Percentiles rank a stretch among this genome's conserved stretches.
Conservation (phyloP, 2,888 invertebrate genomes). For the Dicycla oo region DNA sequence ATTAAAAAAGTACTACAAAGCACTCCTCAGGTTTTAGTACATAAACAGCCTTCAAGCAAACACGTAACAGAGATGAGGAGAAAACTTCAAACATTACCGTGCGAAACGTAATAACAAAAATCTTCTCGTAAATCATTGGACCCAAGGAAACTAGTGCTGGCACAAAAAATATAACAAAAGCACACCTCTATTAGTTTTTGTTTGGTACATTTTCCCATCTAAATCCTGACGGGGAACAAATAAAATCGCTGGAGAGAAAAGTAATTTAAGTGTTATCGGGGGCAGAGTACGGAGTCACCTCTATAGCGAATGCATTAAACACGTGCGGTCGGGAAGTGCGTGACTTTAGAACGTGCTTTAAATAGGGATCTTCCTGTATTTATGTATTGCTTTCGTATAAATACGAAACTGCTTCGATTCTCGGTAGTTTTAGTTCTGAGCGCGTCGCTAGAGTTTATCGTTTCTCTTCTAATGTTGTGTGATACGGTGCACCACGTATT, state of each 20-base stretch:
- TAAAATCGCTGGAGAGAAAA: conserved; percentile 68
- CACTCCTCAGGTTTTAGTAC: conserved; percentile 37
- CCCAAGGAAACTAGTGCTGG: conserved; percentile 53
- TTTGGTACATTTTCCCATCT: conserved; percentile 65
- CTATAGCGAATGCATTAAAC: conserved; percentile 74
- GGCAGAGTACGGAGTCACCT: conserved; percentile 66
- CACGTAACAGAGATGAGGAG: conserved; percentile 47
- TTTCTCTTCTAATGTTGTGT: neutral
- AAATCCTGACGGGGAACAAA: conserved; percentile 64
- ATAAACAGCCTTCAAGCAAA: conserved; percentile 46
- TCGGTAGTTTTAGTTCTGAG: conserved; percentile 12
- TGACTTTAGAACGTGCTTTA: conserved; percentile 57
- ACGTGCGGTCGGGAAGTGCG: conserved; percentile 63
- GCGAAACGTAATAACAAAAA: conserved; percentile 59
- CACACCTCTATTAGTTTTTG: conserved; percentile 63
- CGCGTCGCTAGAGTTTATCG: conserved; percentile 14
- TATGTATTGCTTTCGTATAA: conserved; percentile 33
- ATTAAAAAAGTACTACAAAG: conserved; percentile 31
- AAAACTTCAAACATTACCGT: conserved; percentile 57
- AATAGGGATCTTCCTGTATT: conserved; percentile 42
- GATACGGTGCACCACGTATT: neutral
- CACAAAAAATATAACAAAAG: conserved; percentile 58
- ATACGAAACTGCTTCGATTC: conserved; percentile 12
- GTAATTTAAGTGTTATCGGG: conserved; percentile 74
- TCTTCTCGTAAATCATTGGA: conserved; percentile 64